Evolutionary conservation across 2,888 invertebrate species (phyloP).

Genomic region (Scaptomyza parva): DNA sequence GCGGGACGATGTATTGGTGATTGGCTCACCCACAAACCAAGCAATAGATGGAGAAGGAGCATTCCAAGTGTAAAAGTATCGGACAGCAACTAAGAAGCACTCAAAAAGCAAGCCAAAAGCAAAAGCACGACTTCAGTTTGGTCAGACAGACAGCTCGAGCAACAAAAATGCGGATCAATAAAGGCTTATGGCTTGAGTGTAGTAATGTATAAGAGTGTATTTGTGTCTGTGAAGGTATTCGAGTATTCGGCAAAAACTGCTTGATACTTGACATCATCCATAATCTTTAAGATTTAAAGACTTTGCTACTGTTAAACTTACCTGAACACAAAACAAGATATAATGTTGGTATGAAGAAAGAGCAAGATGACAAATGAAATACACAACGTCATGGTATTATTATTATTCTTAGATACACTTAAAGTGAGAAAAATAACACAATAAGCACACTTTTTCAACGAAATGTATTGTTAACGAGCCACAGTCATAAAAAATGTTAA

Average conservation of each 20-base stretch:
- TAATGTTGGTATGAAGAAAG: background rate
- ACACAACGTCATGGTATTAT: background rate
- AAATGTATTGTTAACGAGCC: slow-evolving; percentile 19
- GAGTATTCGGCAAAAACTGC: background rate
- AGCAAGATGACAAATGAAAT: background rate
- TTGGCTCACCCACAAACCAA: slow-evolving; percentile 13
- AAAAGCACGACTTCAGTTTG: background rate
- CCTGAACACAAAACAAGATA: background rate
- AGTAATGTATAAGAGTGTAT: background rate
- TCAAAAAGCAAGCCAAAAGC: background rate
- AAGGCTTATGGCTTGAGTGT: background rate
- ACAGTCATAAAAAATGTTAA: slow-evolving; percentile 22
- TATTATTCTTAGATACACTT: too few relatives aligned
- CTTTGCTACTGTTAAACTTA: too few relatives aligned
- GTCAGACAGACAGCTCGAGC: background rate
- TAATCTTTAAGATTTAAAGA: background rate
- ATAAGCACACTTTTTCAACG: background rate
- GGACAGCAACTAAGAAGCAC: background rate
- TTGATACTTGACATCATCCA: too few relatives aligned
- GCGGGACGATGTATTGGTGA: slow-evolving; percentile 30
- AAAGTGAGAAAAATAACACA: background rate
- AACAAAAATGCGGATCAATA: slow-evolving; percentile 5
- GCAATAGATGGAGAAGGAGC: slow-evolving; percentile 5
- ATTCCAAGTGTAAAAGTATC: slow-evolving; percentile 1
- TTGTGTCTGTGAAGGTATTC: background rate